Conservation (phyloP, 1,140 invertebrate genomes). For the Teleogryllus occipitalis region DNA sequence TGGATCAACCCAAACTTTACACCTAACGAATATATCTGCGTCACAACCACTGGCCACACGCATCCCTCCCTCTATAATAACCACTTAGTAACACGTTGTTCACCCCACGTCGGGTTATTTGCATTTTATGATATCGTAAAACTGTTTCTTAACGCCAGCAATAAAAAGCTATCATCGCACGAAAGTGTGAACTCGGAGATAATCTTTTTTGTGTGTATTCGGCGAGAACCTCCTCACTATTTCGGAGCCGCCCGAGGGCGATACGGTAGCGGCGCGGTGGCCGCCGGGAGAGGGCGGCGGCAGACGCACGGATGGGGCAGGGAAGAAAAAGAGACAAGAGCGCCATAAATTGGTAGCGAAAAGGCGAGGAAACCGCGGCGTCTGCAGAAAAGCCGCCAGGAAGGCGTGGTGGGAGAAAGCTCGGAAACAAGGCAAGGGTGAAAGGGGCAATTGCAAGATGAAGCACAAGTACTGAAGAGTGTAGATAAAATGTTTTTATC, state of each 20-base stretch:
- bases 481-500: too few relatives aligned
- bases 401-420: too few relatives aligned
- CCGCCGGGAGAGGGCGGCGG: too few relatives aligned
- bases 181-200: background rate
- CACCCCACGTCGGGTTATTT: background rate
- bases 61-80: background rate
- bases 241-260: background rate
- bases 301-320: background rate
- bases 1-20: too few relatives aligned
- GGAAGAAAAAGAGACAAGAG: background rate
- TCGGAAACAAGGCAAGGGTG: too few relatives aligned
- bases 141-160: background rate
- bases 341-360: background rate
- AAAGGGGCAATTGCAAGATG: too few relatives aligned
- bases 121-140: constrained; percentile 5
- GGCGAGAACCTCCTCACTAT: background rate
- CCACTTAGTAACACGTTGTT: background rate
- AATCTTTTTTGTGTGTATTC: background rate
- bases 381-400: too few relatives aligned
- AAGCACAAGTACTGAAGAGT: too few relatives aligned
- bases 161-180: background rate
- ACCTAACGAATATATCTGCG: too few relatives aligned
- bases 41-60: background rate
- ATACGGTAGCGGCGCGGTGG: too few relatives aligned
- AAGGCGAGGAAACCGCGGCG: background rate